These are phyloP conservation scores for Cepaea hortensis DNA, from an alignment of 2,888 invertebrate species.

Conservation along the genomic window DNA sequence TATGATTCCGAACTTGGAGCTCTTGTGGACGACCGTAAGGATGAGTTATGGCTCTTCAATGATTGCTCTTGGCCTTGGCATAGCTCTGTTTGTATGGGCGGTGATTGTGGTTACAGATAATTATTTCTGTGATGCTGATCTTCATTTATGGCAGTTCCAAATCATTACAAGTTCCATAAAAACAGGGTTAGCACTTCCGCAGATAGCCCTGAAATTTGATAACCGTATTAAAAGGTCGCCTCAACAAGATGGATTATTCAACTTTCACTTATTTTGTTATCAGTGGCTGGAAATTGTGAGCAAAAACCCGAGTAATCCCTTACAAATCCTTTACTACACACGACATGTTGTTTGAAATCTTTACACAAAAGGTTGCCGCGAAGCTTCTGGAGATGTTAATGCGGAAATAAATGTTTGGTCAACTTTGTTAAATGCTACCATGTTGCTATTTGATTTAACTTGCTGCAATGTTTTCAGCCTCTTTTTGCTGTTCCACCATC, in stretches of 20 bases:
- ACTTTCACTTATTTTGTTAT: too few species aligned
- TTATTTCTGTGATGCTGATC: slow-evolving; percentile 35
- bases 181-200: slow-evolving; percentile 31
- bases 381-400: too few species aligned
- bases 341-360: too few species aligned
- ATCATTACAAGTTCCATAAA: slow-evolving; percentile 44
- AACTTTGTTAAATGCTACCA: too few species aligned
- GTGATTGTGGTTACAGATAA: slow-evolving; percentile 33
- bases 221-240: slow-evolving; percentile 10
- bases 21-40: slow-evolving; percentile 10
- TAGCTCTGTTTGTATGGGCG: slow-evolving; percentile 18
- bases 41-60: slow-evolving; percentile 41
- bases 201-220: background rate
- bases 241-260: background rate
- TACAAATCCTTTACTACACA: too few species aligned
- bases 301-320: too few species aligned
- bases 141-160: slow-evolving; percentile 28
- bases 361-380: too few species aligned
- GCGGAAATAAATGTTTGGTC: too few species aligned
- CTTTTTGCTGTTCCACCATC: too few species aligned
- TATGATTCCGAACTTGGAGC: slow-evolving; percentile 39
- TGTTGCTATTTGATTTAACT: too few species aligned
- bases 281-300: too few species aligned
- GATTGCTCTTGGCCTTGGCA: slow-evolving; percentile 12
- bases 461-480: too few species aligned